Evolutionary conservation across 2,113 vertebrate species (phyloP), one percentile per base, ranked within the genome.

Genomic region (Hippoglossus stenolepis): DNA sequence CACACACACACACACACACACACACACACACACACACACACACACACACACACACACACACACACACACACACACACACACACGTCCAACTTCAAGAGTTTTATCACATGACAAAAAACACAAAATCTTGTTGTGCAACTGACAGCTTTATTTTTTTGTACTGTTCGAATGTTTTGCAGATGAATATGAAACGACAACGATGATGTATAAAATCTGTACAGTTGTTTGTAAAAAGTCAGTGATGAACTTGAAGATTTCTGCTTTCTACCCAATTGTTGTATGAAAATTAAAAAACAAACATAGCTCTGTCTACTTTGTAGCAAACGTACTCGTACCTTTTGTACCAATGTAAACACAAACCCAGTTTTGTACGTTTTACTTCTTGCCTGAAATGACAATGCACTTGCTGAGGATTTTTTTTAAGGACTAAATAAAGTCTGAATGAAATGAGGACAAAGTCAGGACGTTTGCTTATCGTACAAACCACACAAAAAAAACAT

Each of bases 261-360:
- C 86, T 91, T 90, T 90, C 76, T 89, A 90, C n/a, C 77, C 18
- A 61, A 71, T 87, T 86, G 75, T 85, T 75, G 82, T 87, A 77
- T 72, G 51, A 75, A 88, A 69, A 79, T 65, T 17, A 1, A 1
- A 65, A 82, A 62, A 73, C 40, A 68, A 65, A 65, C 15, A 73
- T 57, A 81, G 66, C 53, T 82, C 38, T 69, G 67, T 81, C 67
- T 83, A 77, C 84, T 85, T 83, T 87, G 87, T 91, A 91, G 92
- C 92, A 92, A 43, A 82, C 73, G 53, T 82, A 70, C 75, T 85
- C 79, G 80, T 83, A 85, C 65, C 88, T 83, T 93, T 91, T 93
- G 71, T 90, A 92, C 84, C 74, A 60, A 80, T 71, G n/a, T 78
- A 79, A 79, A 73, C 61, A 76, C 70, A 74, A 82, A 47, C 24